Base-by-base conservation (phyloP, 2,797 vertebrate species). In the Poeciliopsis paucimaculata region DNA sequence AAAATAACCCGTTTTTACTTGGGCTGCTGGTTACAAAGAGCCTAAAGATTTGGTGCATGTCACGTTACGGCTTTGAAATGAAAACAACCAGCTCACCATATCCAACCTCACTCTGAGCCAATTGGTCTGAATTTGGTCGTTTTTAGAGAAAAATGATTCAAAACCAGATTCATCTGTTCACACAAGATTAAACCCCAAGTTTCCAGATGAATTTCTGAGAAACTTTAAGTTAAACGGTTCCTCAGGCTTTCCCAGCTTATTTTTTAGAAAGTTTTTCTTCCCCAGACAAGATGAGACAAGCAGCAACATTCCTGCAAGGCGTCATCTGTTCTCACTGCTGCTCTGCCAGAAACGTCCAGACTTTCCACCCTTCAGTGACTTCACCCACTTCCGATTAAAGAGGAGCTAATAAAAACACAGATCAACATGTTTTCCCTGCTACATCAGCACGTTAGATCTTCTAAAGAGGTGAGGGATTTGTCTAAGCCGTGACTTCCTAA, bases 241-340 rank as follows among this genome's bases (percentile, higher is more conserved):
- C 43, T 28, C 5, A 1, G 4, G 11, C 11, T 71, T 43, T n/a
- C n/a, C n/a, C 4, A 13, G 10, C 23, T n/a, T n/a, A n/a, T n/a
- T n/a, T n/a, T 55, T 55, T 12, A 55, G 53, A 55, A 10, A 20
- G 13, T 45, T 5, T 60, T 62, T 1, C 9, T 75, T 62, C 16
- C 5, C 26, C 16, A 20, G 47, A 75, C 87, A 86, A 83, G 86
- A 90, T 13, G 49, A 88, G 86, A 90, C 86, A 82, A 41, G 85
- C 86, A 11, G 55, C 28, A 72, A 62, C 74, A 86, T 89, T 86
- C 86, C 85, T 82, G 84, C 62, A 26, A 77, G 81, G 47, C 75
- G 2, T 49, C 36, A 12, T 8, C 28, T 72, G 20, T 53, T 66
- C 15, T 66, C 5, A 28, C 20, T 16, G 12, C 1, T 41, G 7